A percentile compares a stretch with the other conserved stretches of the same genome.
Conservation (phyloP, 2,797 vertebrate species). For the Enteromius treurensis region DNA sequence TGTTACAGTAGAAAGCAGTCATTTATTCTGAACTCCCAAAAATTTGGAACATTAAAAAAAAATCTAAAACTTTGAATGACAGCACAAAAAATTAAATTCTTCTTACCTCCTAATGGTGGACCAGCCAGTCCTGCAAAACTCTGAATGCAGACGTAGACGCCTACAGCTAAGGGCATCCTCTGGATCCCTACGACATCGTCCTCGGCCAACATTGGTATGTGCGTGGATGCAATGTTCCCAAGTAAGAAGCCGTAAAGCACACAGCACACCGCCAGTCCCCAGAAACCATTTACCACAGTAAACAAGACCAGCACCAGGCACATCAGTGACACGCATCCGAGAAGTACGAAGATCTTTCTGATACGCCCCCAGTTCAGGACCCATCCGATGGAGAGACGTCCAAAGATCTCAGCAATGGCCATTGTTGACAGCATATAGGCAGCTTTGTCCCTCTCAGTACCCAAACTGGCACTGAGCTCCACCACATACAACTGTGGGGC, state of each 20-base stretch:
- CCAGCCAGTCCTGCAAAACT: constrained; percentile 93
- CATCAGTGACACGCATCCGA: constrained; percentile 82
- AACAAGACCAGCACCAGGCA: constrained; percentile 85
- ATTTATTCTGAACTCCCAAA: background rate
- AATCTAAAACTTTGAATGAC: background rate
- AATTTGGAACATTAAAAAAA: background rate
- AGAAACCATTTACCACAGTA: constrained; percentile 85
- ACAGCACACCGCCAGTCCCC: constrained; percentile 88
- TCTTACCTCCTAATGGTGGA: constrained; percentile 93
- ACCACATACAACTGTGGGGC: constrained; percentile 93
- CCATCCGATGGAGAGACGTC: constrained; percentile 86
- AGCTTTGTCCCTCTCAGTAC: constrained; percentile 81
- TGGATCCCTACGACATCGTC: constrained; percentile 92
- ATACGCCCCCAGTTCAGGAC: constrained; percentile 80
- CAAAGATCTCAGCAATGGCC: constrained; percentile 90
- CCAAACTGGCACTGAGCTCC: constrained; percentile 87
- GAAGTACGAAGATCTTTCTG: constrained; percentile 88
- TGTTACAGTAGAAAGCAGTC: background rate
- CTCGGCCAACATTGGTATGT: constrained; percentile 94
- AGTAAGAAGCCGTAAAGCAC: constrained; percentile 89
- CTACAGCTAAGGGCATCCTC: constrained; percentile 91
- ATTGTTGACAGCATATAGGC: constrained; percentile 88
- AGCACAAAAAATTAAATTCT: background rate
- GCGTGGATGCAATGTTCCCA: constrained; percentile 87
- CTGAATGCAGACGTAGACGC: constrained; percentile 94